A percentile compares a stretch with the other conserved stretches of the same genome.
Evolutionary conservation across 2,113 vertebrate species (phyloP).

Genomic region (Corvus cornix): DNA sequence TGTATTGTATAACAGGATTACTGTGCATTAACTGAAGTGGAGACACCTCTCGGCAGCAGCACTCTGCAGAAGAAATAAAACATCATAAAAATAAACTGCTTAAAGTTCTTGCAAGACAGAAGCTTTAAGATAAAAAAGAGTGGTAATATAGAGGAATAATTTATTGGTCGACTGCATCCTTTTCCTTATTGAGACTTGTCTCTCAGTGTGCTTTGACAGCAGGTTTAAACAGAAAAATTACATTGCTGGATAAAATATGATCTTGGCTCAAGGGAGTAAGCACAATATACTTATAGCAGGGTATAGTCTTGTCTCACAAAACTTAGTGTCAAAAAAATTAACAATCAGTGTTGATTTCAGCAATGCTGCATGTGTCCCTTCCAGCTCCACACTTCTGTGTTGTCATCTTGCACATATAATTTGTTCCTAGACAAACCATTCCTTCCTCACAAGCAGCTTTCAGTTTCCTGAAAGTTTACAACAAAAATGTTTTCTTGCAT

Average conservation of each 20-base stretch:
- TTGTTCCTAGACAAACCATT: background rate
- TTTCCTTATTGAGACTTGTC: background rate
- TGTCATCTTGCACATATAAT: background rate
- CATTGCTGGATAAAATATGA: background rate
- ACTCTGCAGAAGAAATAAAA: background rate
- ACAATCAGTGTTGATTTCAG: background rate
- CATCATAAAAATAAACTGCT: background rate
- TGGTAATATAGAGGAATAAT: background rate
- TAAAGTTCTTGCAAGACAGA: background rate
- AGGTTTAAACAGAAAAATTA: background rate
- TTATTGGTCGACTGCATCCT: background rate
- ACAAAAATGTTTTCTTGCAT: background rate
- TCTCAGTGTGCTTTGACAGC: background rate
- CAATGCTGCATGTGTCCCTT: background rate
- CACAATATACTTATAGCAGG: background rate
- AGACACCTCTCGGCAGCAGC: background rate
- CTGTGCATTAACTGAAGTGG: background rate
- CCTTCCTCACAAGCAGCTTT: background rate
- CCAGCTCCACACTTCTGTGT: background rate
- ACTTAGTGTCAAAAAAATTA: background rate
- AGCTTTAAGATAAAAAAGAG: background rate
- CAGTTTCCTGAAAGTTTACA: background rate
- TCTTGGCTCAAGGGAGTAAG: background rate
- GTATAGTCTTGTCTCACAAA: background rate
- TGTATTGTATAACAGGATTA: conserved; percentile 7